Percentiles rank a stretch among this genome's conserved stretches.
These are phyloP conservation scores for Tribolium madens DNA, from an alignment of 1,140 invertebrate genomes.

Conservation along the genomic window DNA sequence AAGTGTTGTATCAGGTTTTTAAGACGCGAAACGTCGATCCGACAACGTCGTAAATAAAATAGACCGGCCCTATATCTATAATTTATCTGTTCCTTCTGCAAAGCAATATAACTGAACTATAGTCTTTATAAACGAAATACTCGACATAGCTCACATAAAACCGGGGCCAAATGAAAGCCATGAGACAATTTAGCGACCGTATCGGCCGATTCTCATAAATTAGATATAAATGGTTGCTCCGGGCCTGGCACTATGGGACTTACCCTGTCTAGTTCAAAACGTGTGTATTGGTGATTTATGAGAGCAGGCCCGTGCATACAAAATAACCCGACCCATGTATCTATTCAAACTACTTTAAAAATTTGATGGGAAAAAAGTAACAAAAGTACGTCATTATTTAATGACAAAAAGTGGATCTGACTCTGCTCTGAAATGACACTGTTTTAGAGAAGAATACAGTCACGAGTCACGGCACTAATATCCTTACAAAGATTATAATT, in stretches of 20 bases:
- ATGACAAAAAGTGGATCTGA: not conserved
- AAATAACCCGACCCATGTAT: not conserved
- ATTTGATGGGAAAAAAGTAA: not conserved
- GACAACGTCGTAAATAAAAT: slow-evolving; percentile 31
- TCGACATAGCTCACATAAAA: slow-evolving; percentile 14
- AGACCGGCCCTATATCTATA: slow-evolving; percentile 21
- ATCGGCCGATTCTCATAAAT: slow-evolving; percentile 42
- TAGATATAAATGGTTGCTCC: slow-evolving; percentile 39
- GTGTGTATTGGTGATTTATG: slow-evolving; percentile 17
- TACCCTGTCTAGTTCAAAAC: slow-evolving; percentile 25
- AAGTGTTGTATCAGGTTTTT: slow-evolving; percentile 20
- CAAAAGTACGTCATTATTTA: not conserved
- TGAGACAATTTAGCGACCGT: slow-evolving; percentile 44
- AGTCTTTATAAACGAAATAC: slow-evolving; percentile 37
- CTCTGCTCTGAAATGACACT: too few relatives aligned
- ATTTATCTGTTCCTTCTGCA: slow-evolving; percentile 21
- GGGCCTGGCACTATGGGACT: slow-evolving; percentile 19
- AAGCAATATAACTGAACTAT: slow-evolving; percentile 20
- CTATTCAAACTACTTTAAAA: not conserved
- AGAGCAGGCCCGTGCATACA: slow-evolving; percentile 1
- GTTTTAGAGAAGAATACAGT: too few relatives aligned
- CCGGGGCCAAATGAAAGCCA: slow-evolving; percentile 36
- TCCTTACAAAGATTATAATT: not conserved
- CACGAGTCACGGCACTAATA: too few relatives aligned
- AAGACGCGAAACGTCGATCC: slow-evolving; percentile 18